Evolutionary conservation across 2,797 vertebrate species (phyloP).

Genomic region (Uromys caudimaculatus): DNA sequence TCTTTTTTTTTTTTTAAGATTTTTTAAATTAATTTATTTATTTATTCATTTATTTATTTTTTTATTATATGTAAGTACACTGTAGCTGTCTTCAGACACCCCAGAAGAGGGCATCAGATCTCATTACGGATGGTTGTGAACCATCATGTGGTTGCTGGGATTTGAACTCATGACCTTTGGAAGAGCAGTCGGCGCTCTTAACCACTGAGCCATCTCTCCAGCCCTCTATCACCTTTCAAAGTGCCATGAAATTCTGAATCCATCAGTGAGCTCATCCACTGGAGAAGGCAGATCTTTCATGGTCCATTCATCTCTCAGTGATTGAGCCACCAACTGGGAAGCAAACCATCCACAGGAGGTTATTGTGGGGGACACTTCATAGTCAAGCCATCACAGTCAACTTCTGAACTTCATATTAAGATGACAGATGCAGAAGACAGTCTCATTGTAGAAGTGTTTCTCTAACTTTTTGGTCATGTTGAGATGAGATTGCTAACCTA

Average conservation of each 20-base stretch:
- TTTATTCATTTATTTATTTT: no score
- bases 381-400: background rate
- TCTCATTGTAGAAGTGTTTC: background rate
- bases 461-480: background rate
- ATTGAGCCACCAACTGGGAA: background rate
- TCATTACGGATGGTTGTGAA: no score
- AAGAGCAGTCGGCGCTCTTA: no score
- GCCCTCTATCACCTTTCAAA: background rate
- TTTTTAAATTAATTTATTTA: no score
- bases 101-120: no score
- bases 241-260: background rate
- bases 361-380: background rate
- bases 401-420: constrained; percentile 15
- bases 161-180: no score
- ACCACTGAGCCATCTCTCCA: no score
- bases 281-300: background rate
- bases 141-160: no score
- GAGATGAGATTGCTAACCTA: background rate
- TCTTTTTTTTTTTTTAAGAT: no score
- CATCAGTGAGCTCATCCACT: background rate
- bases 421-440: constrained; percentile 17
- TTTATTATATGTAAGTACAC: no score
- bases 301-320: background rate
- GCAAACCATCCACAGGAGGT: background rate
- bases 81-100: no score